Evolutionary conservation across 2,888 invertebrate genomes (phyloP), one percentile per base, ranked within the genome.

Genomic region (Nomada hirtipes): DNA sequence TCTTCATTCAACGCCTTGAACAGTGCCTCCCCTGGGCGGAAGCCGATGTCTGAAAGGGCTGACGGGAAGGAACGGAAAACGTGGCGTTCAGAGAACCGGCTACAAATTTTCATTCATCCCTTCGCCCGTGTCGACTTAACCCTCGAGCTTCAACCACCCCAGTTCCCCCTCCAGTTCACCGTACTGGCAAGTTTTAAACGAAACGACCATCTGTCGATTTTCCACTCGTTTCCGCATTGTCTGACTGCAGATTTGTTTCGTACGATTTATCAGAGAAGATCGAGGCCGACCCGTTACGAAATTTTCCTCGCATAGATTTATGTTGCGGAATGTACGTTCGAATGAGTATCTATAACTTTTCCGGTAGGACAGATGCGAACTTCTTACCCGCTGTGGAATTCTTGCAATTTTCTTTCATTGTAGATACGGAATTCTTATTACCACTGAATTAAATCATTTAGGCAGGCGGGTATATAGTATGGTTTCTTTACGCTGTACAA

Each of bases 61-160:
- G 69, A 44, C 1, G 18, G 59, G 68, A 74, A 53, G 36, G 36
- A 23, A 47, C 15, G 9, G 50, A 36, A 23, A 67, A 29, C 36
- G 50, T n/a, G 20, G 23, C 61, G 60, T 82, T 84, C 71, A 65
- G 9, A 59, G 63, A 76, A 72, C 53, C 36, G 29, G 64, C 71
- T 75, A 75, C 64, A 70, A 68, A 86, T 81, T 80, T 79, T 86
- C 79, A 82, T 82, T 79, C 86, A 81, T 75, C 68, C 68, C 64
- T 60, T 55, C 55, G 73, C n/a, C 36, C 29, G 47, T 26, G 64
- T 70, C 76, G 57, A 71, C 59, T 53, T 53, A 63, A 70, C 60
- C 4, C 29, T 44, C 60, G 18, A 42, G 23, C 18, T 15, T 50
- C 47, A 26, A 15, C 70, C n/a, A 60, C 13, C 52, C 53, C 50